These are phyloP conservation scores for Prorops nasuta DNA, from an alignment of 1,140 invertebrate species.

Conservation along the genomic window DNA sequence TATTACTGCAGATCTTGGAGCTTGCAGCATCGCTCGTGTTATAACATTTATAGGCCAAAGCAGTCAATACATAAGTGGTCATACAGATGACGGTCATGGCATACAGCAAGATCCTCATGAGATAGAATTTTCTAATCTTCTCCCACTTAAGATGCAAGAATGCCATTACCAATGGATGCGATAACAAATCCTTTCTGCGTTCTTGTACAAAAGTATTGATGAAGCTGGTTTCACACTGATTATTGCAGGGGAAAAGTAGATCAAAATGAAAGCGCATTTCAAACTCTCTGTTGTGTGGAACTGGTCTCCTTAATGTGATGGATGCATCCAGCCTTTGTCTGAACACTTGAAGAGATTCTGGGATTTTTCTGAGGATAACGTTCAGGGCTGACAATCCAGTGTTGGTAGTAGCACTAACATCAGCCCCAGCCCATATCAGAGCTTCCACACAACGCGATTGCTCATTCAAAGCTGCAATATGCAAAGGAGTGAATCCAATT, in stretches of 20 bases:
- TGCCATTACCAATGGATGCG: constrained; percentile 63
- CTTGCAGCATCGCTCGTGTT: constrained; percentile 37
- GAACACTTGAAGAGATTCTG: constrained; percentile 60
- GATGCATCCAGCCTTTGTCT: constrained; percentile 60
- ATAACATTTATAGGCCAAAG: constrained; percentile 55
- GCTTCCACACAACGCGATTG: constrained; percentile 63
- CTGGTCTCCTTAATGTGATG: constrained; percentile 57
- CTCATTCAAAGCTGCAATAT: constrained; percentile 67
- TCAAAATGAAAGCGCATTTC: constrained; percentile 64
- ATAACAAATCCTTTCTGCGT: constrained; percentile 62
- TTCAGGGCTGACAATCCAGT: constrained; percentile 63
- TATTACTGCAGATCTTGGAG: constrained; percentile 55
- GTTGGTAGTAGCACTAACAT: constrained; percentile 63
- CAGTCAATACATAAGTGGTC: constrained; percentile 61
- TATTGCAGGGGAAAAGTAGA: constrained; percentile 58
- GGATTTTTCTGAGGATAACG: constrained; percentile 62
- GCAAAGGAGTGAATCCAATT: constrained; percentile 68
- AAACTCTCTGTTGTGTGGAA: constrained; percentile 60
- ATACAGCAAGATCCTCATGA: constrained; percentile 62
- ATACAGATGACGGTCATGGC: constrained; percentile 62
- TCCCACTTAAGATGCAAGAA: constrained; percentile 67
- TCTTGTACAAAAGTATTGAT: constrained; percentile 64
- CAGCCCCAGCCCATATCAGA: constrained; percentile 65
- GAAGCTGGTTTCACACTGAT: constrained; percentile 62
- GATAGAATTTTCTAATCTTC: constrained; percentile 65